Conservation (phyloP, 2,113 vertebrate genomes). For the Heptranchias perlo region DNA sequence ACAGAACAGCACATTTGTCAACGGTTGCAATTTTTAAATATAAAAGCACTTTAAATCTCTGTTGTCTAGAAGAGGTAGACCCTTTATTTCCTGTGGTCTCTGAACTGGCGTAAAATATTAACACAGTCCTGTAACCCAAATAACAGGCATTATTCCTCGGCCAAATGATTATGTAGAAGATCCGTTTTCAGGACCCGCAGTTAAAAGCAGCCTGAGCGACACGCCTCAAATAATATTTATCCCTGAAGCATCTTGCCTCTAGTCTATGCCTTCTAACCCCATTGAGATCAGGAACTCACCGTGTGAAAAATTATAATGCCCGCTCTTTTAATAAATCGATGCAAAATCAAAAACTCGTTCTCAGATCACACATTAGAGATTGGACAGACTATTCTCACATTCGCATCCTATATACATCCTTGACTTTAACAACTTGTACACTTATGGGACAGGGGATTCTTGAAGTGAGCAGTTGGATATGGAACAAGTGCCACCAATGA, state of each 20-base stretch:
- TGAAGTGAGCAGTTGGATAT: neutral
- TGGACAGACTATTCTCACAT: neutral
- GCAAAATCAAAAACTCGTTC: conserved; percentile 9
- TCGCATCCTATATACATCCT: neutral
- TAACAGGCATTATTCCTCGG: neutral
- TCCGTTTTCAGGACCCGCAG: neutral
- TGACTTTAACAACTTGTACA: neutral
- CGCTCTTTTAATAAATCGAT: conserved; percentile 33
- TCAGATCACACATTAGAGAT: neutral
- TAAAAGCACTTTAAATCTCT: neutral
- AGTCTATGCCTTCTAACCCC: neutral
- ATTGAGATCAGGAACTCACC: neutral
- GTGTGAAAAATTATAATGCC: conserved; percentile 22
- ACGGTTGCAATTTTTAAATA: neutral
- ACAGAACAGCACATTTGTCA: neutral
- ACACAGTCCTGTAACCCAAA: neutral
- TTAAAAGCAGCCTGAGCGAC: conserved; percentile 17
- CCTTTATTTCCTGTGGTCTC: neutral
- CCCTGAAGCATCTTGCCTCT: neutral
- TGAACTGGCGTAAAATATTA: conserved; percentile 25
- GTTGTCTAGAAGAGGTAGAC: neutral
- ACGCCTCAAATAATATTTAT: conserved; percentile 6
- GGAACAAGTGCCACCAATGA: neutral
- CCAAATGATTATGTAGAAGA: neutral
- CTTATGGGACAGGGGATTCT: neutral